Evolutionary conservation across 2,113 vertebrate genomes (phyloP).

Genomic region (Aegithalos caudatus): DNA sequence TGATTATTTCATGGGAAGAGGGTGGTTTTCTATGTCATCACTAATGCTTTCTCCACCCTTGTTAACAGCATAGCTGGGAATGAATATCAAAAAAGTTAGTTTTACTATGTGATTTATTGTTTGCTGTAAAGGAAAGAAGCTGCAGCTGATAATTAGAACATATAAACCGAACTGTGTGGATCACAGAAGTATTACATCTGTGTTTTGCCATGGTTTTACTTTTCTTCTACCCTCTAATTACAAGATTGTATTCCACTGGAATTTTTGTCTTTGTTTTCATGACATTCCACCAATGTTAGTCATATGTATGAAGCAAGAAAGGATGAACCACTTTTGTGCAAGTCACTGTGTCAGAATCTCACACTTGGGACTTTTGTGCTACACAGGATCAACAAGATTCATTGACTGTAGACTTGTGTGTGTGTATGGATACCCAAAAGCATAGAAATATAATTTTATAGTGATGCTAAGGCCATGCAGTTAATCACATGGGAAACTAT

Average conservation of each 20-base stretch:
- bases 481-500: neutral
- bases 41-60: neutral
- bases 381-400: neutral
- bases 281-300: neutral
- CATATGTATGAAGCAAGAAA: neutral
- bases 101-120: neutral
- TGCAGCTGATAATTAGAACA: neutral
- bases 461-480: neutral
- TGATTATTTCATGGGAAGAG: neutral
- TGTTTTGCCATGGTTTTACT: neutral
- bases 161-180: neutral
- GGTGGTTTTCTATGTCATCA: neutral
- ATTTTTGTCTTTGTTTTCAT: neutral
- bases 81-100: neutral
- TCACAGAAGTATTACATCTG: neutral
- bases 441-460: neutral
- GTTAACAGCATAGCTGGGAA: neutral
- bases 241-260: neutral
- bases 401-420: neutral
- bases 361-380: neutral
- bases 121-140: neutral
- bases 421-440: neutral
- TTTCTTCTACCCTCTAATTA: neutral
- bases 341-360: neutral
- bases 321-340: neutral